A percentile compares a stretch with the other conserved stretches of the same genome.
phyloP scores from a whole-genome alignment of 2,113 vertebrate genomes.

The Gnathonemus longibarbis region DNA sequence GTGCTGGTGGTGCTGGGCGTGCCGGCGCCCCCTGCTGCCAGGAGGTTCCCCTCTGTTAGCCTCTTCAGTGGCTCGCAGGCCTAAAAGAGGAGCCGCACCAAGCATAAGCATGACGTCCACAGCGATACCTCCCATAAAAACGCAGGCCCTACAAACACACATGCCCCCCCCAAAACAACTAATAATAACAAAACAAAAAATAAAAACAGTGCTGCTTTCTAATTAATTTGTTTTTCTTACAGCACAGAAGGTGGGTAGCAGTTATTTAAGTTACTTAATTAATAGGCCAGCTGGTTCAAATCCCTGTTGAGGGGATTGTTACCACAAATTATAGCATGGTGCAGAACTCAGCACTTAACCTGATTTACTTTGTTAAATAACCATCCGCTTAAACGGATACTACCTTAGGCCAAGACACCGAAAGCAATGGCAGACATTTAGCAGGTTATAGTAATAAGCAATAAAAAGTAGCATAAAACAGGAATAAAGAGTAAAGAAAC shows the following conservation, averaged over 20 bases:
- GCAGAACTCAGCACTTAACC: neutral
- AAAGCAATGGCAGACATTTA: neutral
- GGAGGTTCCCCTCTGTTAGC: conserved; percentile 65
- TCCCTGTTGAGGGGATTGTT: neutral
- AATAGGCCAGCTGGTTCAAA: conserved; percentile 8
- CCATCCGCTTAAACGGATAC: neutral
- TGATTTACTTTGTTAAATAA: neutral
- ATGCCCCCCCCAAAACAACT: neutral
- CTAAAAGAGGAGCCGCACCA: conserved; percentile 26
- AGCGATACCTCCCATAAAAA: neutral
- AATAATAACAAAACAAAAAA: neutral
- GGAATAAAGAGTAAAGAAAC: neutral
- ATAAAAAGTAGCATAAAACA: neutral
- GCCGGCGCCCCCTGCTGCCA: conserved; percentile 59
- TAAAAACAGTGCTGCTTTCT: neutral
- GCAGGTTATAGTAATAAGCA: neutral
- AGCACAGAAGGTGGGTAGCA: neutral
- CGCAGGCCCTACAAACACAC: neutral
- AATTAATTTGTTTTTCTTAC: conserved; percentile 6
- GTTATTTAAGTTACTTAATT: neutral
- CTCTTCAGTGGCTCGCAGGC: conserved; percentile 71
- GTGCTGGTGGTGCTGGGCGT: conserved; percentile 82
- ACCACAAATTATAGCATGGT: neutral
- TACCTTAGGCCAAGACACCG: neutral
- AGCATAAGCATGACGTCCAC: neutral